Percentiles rank a stretch among this genome's conserved stretches.
phyloP scores from a whole-genome alignment of 2,113 vertebrate genomes.

The Opisthocomus hoazin region DNA sequence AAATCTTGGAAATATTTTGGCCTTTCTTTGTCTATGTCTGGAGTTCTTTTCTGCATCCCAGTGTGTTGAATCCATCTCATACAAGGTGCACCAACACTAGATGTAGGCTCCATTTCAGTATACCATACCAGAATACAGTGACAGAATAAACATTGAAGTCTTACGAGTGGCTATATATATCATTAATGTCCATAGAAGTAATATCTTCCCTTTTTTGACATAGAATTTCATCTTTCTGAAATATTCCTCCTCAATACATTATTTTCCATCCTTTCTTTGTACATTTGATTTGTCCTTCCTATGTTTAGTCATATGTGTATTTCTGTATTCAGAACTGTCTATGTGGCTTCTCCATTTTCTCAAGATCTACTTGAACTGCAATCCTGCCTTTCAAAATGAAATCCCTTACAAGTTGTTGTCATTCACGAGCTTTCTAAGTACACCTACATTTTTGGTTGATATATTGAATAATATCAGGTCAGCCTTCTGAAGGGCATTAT shows the following conservation, averaged over 20 bases:
- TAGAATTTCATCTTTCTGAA: not conserved
- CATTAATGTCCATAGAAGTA: not conserved
- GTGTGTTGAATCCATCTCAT: not conserved
- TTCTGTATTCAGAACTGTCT: not conserved
- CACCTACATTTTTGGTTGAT: not conserved
- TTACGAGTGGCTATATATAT: not conserved
- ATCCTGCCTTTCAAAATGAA: not conserved
- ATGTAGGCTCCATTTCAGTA: not conserved
- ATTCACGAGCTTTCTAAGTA: not conserved
- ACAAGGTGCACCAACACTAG: not conserved
- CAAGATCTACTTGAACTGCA: not conserved
- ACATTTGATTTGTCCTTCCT: not conserved
- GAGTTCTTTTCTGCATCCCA: not conserved
- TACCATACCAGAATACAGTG: not conserved
- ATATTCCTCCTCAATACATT: not conserved
- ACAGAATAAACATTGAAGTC: not conserved
- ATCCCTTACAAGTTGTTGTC: not conserved
- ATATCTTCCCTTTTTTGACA: not conserved
- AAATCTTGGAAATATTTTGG: not conserved
- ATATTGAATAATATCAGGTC: not conserved
- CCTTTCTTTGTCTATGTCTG: not conserved
- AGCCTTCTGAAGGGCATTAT: not conserved
- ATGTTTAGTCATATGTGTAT: not conserved
- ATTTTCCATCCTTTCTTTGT: not conserved
- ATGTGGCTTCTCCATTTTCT: not conserved